Percentiles rank a stretch among this genome's conserved stretches.
These are phyloP conservation scores for Resseliella maxima DNA, from an alignment of 2,888 invertebrate genomes.

Conservation along the genomic window DNA sequence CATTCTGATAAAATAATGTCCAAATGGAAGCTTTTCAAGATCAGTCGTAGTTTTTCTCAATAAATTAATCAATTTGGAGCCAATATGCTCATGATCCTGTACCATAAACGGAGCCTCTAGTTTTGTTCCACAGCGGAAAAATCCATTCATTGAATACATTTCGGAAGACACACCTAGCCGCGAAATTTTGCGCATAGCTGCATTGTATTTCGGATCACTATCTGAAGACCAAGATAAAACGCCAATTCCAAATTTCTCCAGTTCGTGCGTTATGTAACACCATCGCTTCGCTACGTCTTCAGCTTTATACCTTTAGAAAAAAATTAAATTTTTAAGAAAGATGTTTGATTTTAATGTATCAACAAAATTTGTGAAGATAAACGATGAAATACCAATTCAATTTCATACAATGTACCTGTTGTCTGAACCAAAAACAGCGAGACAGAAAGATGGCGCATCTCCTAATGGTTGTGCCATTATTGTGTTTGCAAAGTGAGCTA, in stretches of 20 bases:
- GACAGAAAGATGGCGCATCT: neutral
- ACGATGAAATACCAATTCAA: no score
- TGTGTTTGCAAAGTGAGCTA: neutral
- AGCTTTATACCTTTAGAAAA: no score
- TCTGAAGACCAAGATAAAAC: neutral
- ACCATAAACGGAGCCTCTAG: neutral
- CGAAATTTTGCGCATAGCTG: neutral
- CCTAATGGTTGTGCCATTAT: conserved; percentile 1
- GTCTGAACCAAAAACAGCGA: neutral
- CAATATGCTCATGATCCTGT: neutral
- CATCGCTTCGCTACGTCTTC: neutral
- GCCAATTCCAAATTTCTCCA: neutral
- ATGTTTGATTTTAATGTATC: no score
- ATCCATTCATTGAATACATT: neutral
- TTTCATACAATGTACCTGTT: no score
- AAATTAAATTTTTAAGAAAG: no score
- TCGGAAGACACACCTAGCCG: neutral
- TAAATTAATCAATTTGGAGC: neutral
- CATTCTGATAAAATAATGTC: neutral
- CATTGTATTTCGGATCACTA: neutral
- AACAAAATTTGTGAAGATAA: no score
- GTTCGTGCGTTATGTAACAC: neutral
- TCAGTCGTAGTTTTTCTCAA: neutral
- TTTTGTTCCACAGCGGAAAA: neutral
- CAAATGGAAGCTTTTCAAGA: neutral